Conservation (phyloP, 2,113 vertebrate genomes). For the Cheilinus undulatus region DNA sequence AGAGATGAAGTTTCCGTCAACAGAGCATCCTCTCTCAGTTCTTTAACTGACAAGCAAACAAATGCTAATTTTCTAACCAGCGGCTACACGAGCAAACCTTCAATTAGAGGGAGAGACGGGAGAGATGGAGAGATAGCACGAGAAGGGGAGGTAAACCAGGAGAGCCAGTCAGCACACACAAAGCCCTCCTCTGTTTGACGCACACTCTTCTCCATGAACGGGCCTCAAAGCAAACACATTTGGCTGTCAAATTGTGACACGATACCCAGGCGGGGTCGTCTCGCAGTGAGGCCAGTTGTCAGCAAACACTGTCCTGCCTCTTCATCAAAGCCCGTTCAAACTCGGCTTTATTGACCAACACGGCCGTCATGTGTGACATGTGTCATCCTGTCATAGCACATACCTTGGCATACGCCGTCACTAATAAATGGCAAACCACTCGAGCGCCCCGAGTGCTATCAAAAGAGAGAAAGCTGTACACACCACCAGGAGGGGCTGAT, state of each 20-base stretch:
- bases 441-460: constrained; percentile 48
- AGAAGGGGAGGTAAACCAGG: constrained; percentile 46
- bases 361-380: constrained; percentile 62
- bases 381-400: constrained; percentile 71
- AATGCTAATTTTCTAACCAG: constrained; percentile 73
- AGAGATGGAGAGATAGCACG: constrained; percentile 56
- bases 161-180: constrained; percentile 66
- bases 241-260: constrained; percentile 80
- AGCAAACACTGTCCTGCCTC: constrained; percentile 75
- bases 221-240: constrained; percentile 73
- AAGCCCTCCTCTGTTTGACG: constrained; percentile 60
- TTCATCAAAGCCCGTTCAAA: constrained; percentile 77
- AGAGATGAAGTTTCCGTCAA: constrained; percentile 61
- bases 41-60: constrained; percentile 70
- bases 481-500: constrained; percentile 50
- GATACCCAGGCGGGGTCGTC: constrained; percentile 75
- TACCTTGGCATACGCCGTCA: constrained; percentile 60
- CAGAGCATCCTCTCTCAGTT: constrained; percentile 59
- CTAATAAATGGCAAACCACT: constrained; percentile 67
- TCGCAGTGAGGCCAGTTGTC: constrained; percentile 78
- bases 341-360: constrained; percentile 78
- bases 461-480: constrained; percentile 55
- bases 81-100: constrained; percentile 69
- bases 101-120: constrained; percentile 64
- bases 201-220: constrained; percentile 38